Percentiles rank a stretch among this genome's conserved stretches.
phyloP scores from a whole-genome alignment of 2,113 vertebrate genomes.

The Oryzias javanicus region DNA sequence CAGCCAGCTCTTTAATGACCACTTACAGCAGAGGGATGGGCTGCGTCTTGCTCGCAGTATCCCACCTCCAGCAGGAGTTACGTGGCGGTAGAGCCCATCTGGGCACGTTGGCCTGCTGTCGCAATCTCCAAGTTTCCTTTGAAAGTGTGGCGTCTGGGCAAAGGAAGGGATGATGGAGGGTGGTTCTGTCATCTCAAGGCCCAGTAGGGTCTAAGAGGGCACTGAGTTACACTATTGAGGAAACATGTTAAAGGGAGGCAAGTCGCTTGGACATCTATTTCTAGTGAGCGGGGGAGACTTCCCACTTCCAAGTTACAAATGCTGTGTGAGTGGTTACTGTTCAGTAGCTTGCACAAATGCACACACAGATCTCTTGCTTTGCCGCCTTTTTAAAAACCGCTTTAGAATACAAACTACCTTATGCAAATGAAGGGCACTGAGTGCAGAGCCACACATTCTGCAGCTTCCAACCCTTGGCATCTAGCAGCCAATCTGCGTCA shows the following conservation, averaged over 20 bases:
- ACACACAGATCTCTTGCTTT: slow-evolving; percentile 17
- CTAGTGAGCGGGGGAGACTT: slow-evolving; percentile 35
- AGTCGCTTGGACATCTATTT: slow-evolving; percentile 66
- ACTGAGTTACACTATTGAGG: slow-evolving; percentile 57
- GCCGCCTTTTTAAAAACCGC: slow-evolving; percentile 46
- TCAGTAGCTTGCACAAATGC: slow-evolving; percentile 21
- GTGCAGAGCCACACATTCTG: slow-evolving; percentile 54
- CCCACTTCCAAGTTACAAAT: slow-evolving; percentile 18
- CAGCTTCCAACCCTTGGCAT: slow-evolving; percentile 50
- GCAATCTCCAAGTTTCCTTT: slow-evolving; percentile 37
- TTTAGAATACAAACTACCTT: slow-evolving; percentile 58
- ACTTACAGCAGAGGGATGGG: slow-evolving; percentile 70
- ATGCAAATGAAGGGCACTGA: slow-evolving; percentile 57
- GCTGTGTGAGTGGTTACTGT: slow-evolving; percentile 27
- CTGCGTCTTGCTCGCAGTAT: slow-evolving; percentile 45
- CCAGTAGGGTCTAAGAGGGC: slow-evolving; percentile 30
- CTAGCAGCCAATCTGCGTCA: slow-evolving; percentile 56
- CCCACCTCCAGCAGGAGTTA: slow-evolving; percentile 56
- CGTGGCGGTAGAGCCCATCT: slow-evolving; percentile 42
- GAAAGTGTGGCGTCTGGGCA: slow-evolving; percentile 39
- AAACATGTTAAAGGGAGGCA: slow-evolving; percentile 59
- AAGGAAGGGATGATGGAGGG: slow-evolving; percentile 46
- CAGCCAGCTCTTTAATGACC: slow-evolving; percentile 69
- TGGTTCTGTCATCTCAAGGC: slow-evolving; percentile 44
- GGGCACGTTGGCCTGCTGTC: slow-evolving; percentile 60